phyloP scores from a whole-genome alignment of 1,140 invertebrate genomes.

The Medauroidea extradentata region DNA sequence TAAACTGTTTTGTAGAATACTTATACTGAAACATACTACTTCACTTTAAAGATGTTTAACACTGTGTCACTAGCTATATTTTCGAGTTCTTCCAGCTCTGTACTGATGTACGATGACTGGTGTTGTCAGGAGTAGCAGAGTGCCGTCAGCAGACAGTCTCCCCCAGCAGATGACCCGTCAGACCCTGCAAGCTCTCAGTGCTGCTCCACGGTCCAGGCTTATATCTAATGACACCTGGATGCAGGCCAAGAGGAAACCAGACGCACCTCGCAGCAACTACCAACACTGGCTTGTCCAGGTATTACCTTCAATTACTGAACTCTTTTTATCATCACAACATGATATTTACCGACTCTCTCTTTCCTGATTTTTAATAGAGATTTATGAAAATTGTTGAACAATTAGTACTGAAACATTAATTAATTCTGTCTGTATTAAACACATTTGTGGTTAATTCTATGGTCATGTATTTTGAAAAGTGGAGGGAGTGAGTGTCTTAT shows the following conservation, averaged over 20 bases:
- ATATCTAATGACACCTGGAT: constrained; percentile 66
- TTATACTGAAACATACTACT: too few species aligned
- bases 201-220: constrained; percentile 66
- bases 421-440: background rate
- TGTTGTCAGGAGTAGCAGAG: constrained; percentile 53
- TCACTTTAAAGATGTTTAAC: too few species aligned
- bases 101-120: too few species aligned
- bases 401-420: background rate
- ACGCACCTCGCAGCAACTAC: constrained; percentile 57
- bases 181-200: constrained; percentile 71
- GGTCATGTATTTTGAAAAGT: background rate
- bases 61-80: too few species aligned
- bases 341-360: too few species aligned
- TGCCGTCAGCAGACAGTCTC: constrained; percentile 55
- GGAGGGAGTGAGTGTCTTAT: constrained; percentile 19
- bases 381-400: too few species aligned
- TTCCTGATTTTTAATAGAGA: too few species aligned
- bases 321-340: too few species aligned
- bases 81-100: too few species aligned
- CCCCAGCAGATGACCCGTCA: constrained; percentile 64
- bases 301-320: constrained; percentile 7
- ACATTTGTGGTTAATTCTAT: background rate
- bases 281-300: constrained; percentile 87
- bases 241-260: constrained; percentile 60
- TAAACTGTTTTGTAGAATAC: too few species aligned